Percentiles rank a stretch among this genome's conserved stretches.
These are phyloP conservation scores for Cryptotermes secundus DNA, from an alignment of 1,140 invertebrate genomes.

Conservation along the genomic window DNA sequence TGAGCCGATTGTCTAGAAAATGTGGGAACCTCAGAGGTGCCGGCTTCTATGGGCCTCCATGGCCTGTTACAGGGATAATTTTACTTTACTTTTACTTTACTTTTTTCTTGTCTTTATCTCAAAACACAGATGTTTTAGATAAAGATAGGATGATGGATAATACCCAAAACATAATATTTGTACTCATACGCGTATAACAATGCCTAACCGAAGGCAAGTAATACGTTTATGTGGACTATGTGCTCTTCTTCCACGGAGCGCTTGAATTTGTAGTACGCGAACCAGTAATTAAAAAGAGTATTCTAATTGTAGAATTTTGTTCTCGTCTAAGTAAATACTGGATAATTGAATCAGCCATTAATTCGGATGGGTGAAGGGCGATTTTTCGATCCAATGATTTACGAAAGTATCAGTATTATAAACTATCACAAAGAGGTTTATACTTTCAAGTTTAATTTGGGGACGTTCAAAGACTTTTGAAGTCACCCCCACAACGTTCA, in stretches of 20 bases:
- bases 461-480: neutral
- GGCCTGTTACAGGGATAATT: too few species aligned
- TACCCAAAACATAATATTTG: too few species aligned
- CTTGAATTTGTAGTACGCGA: neutral
- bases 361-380: constrained; percentile 1
- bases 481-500: too few species aligned
- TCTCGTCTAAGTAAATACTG: neutral
- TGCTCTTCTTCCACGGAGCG: neutral
- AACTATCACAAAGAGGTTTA: neutral
- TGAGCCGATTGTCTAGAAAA: too few species aligned
- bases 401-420: neutral
- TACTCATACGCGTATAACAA: too few species aligned
- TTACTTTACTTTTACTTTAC: too few species aligned
- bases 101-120: too few species aligned
- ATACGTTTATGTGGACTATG: neutral
- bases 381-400: neutral
- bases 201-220: too few species aligned
- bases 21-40: too few species aligned
- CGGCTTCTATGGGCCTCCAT: too few species aligned
- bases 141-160: too few species aligned
- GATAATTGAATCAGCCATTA: constrained; percentile 17
- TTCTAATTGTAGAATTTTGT: neutral
- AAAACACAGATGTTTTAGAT: too few species aligned
- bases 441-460: neutral
- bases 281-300: constrained; percentile 7